phyloP scores from a whole-genome alignment of 2,113 vertebrate genomes.

The Takifugu bimaculatus region DNA sequence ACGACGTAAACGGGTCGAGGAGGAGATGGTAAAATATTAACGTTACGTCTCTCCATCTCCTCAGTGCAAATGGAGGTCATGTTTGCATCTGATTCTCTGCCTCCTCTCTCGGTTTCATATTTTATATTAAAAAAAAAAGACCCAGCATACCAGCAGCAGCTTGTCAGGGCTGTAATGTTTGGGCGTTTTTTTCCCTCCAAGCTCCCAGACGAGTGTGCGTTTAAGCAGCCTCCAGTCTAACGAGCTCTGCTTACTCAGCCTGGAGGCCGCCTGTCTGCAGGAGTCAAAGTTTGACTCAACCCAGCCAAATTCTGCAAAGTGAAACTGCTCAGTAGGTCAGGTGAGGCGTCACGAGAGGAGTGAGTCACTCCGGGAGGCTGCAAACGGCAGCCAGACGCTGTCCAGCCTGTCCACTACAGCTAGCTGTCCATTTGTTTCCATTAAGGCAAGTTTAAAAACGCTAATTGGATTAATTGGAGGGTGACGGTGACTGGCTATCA shows the following conservation, averaged over 20 bases:
- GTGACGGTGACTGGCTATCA: too few relatives aligned
- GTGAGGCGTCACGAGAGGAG: not conserved
- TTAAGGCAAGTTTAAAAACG: too few relatives aligned
- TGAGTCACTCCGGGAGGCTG: not conserved
- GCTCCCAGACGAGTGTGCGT: constrained; percentile 10
- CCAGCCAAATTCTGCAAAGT: constrained; percentile 12
- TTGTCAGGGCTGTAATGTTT: constrained; percentile 1
- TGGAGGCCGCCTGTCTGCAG: not conserved
- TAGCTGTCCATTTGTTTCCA: too few relatives aligned
- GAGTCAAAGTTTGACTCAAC: constrained; percentile 7
- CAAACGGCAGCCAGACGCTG: too few relatives aligned
- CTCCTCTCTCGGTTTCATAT: constrained; percentile 6
- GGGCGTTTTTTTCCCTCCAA: constrained; percentile 13
- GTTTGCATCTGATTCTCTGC: too few relatives aligned
- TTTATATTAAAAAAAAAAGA: not conserved
- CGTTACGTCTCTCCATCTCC: not conserved
- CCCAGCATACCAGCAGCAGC: constrained; percentile 12
- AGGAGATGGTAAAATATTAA: constrained; percentile 11
- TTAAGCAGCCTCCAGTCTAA: constrained; percentile 39
- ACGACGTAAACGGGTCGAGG: not conserved
- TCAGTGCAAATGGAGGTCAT: too few relatives aligned
- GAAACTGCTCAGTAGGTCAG: constrained; percentile 17
- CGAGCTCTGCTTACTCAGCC: constrained; percentile 36
- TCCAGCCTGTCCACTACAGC: too few relatives aligned
- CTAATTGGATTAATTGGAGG: too few relatives aligned